Evolutionary conservation across 1,140 invertebrate species (phyloP).

Genomic region (Drosophila kanapiae): DNA sequence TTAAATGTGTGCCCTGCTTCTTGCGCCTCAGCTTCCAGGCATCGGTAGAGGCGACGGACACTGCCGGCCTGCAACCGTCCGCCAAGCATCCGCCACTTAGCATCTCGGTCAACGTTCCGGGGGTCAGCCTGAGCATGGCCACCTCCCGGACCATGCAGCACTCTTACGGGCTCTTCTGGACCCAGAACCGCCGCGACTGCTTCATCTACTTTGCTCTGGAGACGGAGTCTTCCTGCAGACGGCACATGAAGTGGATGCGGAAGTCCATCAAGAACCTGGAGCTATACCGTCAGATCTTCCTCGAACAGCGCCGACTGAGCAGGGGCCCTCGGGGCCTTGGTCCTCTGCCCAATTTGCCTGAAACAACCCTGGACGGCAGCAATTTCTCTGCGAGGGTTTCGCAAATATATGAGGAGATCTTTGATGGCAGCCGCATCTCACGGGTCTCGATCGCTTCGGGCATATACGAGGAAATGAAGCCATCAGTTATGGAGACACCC

Average conservation of each 20-base stretch:
- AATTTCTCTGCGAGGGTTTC: constrained; percentile 70
- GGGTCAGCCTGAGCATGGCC: constrained; percentile 71
- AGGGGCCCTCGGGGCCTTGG: constrained; percentile 65
- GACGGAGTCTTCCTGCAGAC: constrained; percentile 66
- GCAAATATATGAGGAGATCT: constrained; percentile 84
- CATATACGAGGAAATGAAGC: constrained; percentile 84
- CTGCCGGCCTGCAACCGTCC: constrained; percentile 10
- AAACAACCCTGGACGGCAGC: constrained; percentile 52
- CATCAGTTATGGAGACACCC: constrained; percentile 65
- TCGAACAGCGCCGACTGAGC: constrained; percentile 74
- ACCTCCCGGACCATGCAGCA: constrained; percentile 78
- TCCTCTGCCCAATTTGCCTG: constrained; percentile 76
- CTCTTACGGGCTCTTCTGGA: constrained; percentile 83
- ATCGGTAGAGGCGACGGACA: constrained; percentile 9
- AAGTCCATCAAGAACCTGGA: constrained; percentile 84
- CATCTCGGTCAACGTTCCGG: constrained; percentile 80
- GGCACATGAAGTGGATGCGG: constrained; percentile 85
- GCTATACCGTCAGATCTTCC: constrained; percentile 74
- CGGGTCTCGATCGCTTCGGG: constrained; percentile 79
- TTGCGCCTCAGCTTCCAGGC: constrained; percentile 71
- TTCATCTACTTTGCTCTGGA: constrained; percentile 82
- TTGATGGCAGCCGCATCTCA: constrained; percentile 74
- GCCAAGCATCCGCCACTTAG: constrained; percentile 38
- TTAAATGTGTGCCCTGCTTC: constrained; percentile 84
- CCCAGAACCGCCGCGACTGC: constrained; percentile 81